These are phyloP conservation scores for Helicolenus hilgendorfi DNA, from an alignment of 2,797 vertebrate species.

Conservation along the genomic window DNA sequence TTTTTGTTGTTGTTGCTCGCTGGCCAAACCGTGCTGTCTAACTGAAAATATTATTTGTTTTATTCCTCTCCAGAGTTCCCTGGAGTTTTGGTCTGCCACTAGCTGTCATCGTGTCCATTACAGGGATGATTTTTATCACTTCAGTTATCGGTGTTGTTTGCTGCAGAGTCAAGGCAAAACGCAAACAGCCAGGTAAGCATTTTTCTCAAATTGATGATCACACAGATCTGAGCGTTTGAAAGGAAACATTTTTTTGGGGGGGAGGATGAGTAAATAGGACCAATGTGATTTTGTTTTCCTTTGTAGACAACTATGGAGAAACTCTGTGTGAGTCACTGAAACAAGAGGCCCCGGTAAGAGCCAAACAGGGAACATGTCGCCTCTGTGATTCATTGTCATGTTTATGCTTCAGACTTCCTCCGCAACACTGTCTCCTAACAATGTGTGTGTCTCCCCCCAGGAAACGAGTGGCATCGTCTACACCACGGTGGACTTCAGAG, in stretches of 20 bases:
- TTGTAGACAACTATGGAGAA: constrained; percentile 74
- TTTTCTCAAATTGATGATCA: background rate
- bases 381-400: constrained; percentile 78
- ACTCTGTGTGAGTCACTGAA: constrained; percentile 64
- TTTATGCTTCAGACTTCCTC: constrained; percentile 49
- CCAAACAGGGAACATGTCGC: constrained; percentile 46
- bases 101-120: constrained; percentile 56
- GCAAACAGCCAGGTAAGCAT: constrained; percentile 48
- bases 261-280: background rate
- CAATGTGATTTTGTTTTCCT: constrained; percentile 16
- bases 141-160: constrained; percentile 53
- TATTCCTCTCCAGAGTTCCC: constrained; percentile 49
- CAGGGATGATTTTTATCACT: constrained; percentile 59
- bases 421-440: background rate
- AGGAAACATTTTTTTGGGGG: background rate
- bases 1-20: background rate
- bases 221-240: background rate
- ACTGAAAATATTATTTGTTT: background rate
- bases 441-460: constrained; percentile 52
- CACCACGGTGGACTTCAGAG: constrained; percentile 84
- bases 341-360: constrained; percentile 71
- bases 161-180: constrained; percentile 67
- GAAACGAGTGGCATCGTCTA: constrained; percentile 78
- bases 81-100: constrained; percentile 64
- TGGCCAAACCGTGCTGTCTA: background rate